Evolutionary conservation across 2,888 invertebrate genomes (phyloP), one percentile per base, ranked within the genome.

Genomic region (Allolobophora icterica): DNA sequence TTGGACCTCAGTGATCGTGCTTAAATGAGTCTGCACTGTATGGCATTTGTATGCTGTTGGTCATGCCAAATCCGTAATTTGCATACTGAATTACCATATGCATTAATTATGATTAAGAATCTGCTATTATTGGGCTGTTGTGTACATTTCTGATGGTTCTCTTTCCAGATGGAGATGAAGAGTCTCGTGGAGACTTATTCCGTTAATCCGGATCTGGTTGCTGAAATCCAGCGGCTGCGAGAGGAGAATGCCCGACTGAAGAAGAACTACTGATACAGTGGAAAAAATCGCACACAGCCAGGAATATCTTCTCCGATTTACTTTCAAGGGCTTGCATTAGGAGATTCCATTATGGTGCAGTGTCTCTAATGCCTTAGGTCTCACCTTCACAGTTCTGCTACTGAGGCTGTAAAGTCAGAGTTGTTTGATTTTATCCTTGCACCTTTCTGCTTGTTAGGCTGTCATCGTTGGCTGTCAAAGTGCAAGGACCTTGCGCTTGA

Each of bases 211-310:
- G 94, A 94, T 42, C 93, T 95, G n/a, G 89, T 94, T 34, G 92
- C 92, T 38, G 94, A 94, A 91, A 93, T 94, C 30, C 93, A 94
- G 90, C 92, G 93, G 91, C 92, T 94, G 42, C 92, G 93, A 90
- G 94, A 94, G 84, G 94, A 94, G 91, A 94, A 94, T 90, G 93
- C 93, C 92, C 92, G 93, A 90, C 92, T 94, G 42, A 94, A 94
- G 91, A 94, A 93, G 91, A 93, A 93, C 83, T 94, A 87, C 87
- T 87, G 38, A 87, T 2, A 1, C 5, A 1, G n/a, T n/a, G 71
- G 71, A 71, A 13, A 17, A 30, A n/a, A n/a, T n/a, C n/a, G 30
- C 71, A 52, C 52, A 24, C 52, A 52, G 52, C 52, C 52, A 52
- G 52, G 52, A 52, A 52, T 52, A 21, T 21, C 52, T 52, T 42